Evolutionary conservation across 2,113 vertebrate genomes (phyloP), one percentile per base, ranked within the genome.

Genomic region (Condylura cristata): DNA sequence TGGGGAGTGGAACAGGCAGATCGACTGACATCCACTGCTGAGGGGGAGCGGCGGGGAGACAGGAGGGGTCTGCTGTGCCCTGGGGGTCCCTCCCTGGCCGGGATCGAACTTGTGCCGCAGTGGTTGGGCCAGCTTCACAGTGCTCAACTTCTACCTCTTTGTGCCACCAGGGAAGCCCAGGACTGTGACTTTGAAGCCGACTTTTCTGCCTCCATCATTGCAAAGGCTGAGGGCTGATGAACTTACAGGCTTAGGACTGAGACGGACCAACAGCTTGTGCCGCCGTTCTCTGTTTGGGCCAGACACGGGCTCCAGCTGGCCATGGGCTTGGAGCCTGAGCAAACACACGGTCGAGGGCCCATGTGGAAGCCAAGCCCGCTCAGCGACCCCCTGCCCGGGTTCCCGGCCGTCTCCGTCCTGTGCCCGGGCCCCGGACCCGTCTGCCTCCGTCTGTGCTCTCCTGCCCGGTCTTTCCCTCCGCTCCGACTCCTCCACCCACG

Each of bases 391-490:
- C 44, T 6, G 53, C 53, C 53, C 0, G 4, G n/a, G n/a, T 6
- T 68, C 12, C 4, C 37, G 24, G 39, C 7, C 3, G 5, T 41
- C 72, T 44, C 8, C 5, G n/a, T n/a, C 61, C 24, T 22, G 4
- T 1, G 9, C 18, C 32, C 66, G 16, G 32, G 32, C 13, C 0
- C 41, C 41, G 9, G 28, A 44, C 44, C 30, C 18, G 2, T 37
- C 37, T 2, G 0, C 37, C 41, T 2, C 30, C 26, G 22, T 24
- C 0, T 4, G 3, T 1, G 11, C 53, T 53, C 41, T 41, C 39
- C 3, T 4, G 70, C 24, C 75, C 56, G 20, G 16, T 28, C 46
- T 83, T 76, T 24, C 53, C 37, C 44, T 28, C 48, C 14, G 7
- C 34, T 61, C 74, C 3, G n/a, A 24, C 34, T 51, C 26, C n/a